Base-by-base conservation (phyloP, 2,888 invertebrate genomes). In the Cerastoderma edule region DNA sequence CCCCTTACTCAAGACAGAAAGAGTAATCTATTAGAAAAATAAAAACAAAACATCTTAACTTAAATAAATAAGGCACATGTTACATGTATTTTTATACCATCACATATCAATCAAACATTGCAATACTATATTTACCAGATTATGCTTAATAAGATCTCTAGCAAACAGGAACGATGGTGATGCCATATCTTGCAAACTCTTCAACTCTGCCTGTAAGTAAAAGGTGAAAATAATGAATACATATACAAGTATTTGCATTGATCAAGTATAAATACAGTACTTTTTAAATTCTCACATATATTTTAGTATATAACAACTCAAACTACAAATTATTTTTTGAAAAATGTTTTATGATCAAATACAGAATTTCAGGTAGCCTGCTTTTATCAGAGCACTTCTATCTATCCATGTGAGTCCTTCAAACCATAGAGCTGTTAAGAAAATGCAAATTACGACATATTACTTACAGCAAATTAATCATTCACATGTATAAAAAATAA, bases 111-210 rank as follows among this genome's bases (percentile, higher is more conserved):
- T 53, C 22, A 10, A 53, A 53, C 13, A 53, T 53, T 8, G 22
- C 19, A 10, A 10, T n/a, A 22, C 13, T 10, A 56, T 56, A 67
- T 87, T 82, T 81, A 94, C 94, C 87, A 98, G 94, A 93, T 99
- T 99, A 92, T 99, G 99, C 74, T 96, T 96, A 68, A 99, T 96
- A 60, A 99, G 94, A 93, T 99, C 98, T 89, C 96, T 96, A 0
- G 97, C 98, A 90, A 97, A 98, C 68, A 94, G 94, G 85, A 94
- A 94, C 1, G 94, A 94, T 32, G 93, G 93, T 2, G 96, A 92
- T 93, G 96, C 93, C 94, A 96, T 93, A 93, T 97, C 95, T 87
- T 94, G 92, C 39, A 98, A 94, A 93, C 96, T 94, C 94, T 97
- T 94, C 82, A 99, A 94, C 92, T 98, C 98, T 57, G 95, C 95